Base-by-base conservation (phyloP, 2,113 vertebrate genomes). In the Machaerirhynchus nigripectus region DNA sequence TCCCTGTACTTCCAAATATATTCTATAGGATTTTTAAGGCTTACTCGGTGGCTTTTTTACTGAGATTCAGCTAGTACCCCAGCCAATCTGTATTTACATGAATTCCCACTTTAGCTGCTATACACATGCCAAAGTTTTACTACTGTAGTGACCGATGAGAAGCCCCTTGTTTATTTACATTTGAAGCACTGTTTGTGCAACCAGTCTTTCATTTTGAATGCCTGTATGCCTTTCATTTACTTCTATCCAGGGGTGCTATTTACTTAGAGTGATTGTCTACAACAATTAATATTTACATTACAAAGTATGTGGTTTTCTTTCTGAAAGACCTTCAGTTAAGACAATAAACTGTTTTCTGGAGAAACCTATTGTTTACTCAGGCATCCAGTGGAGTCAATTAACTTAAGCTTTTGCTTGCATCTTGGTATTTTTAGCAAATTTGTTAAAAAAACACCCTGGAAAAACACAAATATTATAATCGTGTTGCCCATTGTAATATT, bases 211-310 rank as follows among this genome's bases (percentile, higher is more conserved):
- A 92, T 97, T 97, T 98, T 97, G 97, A 98, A 96, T 95, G 97
- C 91, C 96, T 97, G 96, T 96, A 92, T 96, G 96, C 87, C 95
- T 98, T 96, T 97, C 89, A 97, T 97, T 98, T 97, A 93, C 95
- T 97, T 94, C 50, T 97, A 94, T 97, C 96, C 96, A 97, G 97
- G 95, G 96, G 95, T 98, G 97, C 97, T 98, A 96, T 98, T 98
- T 98, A 98, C 97, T 97, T 98, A 98, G 95, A 96, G 94, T 39
- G 77, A 97, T 97, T 98, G 97, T 98, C 97, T 98, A 95, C 49
- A 93, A 97, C 97, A 97, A 97, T 98, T 97, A 98, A 96, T 95
- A 98, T 98, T 98, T 98, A 98, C 98, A 97, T 98, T 97, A 97
- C 97, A 98, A 98, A 98, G 97, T 97, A 87, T 95, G 92, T 95